Percentiles rank a stretch among this genome's conserved stretches.
Conservation (phyloP, 2,888 invertebrate genomes). For the Leptinotarsa peninsularis region DNA sequence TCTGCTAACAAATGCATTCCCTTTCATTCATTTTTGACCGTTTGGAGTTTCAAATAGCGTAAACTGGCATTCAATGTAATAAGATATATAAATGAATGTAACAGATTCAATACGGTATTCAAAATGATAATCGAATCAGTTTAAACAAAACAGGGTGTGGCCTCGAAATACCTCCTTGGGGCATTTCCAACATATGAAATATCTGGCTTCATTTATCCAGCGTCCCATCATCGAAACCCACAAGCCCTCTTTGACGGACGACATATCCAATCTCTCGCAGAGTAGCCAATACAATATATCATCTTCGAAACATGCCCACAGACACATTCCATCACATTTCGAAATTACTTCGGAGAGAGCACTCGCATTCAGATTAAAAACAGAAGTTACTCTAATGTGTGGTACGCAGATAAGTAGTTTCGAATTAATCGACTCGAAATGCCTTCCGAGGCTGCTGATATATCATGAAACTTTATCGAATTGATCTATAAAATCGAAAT, state of each 20-base stretch:
- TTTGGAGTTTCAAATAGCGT: no score
- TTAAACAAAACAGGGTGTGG: not conserved
- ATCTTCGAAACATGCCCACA: slow-evolving; percentile 3
- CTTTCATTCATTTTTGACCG: no score
- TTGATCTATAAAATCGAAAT: slow-evolving; percentile 18
- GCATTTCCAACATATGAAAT: not conserved
- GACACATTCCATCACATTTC: slow-evolving; percentile 17
- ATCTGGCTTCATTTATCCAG: not conserved
- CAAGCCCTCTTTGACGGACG: not conserved
- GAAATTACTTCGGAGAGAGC: slow-evolving; percentile 8
- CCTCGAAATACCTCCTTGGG: slow-evolving; percentile 4
- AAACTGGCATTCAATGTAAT: no score
- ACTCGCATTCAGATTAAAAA: slow-evolving; percentile 3
- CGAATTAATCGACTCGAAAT: slow-evolving; percentile 14
- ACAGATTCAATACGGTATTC: no score
- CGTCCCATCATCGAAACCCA: not conserved
- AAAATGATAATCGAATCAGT: no score
- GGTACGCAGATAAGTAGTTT: slow-evolving; percentile 7
- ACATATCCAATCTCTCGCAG: not conserved
- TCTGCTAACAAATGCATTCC: no score
- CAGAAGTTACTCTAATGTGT: slow-evolving; percentile 3
- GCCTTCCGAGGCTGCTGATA: slow-evolving; percentile 9
- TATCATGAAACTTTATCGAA: slow-evolving; percentile 26
- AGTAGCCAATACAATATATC: slow-evolving; percentile 8
- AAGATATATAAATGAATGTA: no score